Evolutionary conservation across 30 jellyfish, hydroid and myxozoan species (phyloP), one percentile per base, ranked within the genome.

Genomic region (Phacellophora camtschatica): DNA sequence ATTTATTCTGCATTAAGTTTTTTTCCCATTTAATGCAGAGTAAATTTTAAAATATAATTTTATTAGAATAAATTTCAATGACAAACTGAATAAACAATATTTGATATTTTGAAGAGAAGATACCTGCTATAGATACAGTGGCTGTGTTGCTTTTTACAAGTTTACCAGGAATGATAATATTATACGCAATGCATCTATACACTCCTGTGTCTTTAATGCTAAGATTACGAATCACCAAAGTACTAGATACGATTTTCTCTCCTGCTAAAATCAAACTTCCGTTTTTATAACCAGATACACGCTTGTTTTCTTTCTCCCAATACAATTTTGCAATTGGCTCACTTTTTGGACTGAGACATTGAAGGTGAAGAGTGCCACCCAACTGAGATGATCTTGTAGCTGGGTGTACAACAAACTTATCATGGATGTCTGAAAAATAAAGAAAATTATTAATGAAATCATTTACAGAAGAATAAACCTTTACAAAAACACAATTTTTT

Each of bases 331-430:
- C 94, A 69, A 75, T 54, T 36, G 96, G 96, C 48, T 64, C 81
- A 87, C 94, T 77, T 34, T 61, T 71, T 58, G 96, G 96, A 36
- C 83, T 53, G 4, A 87, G 42, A 45, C 96, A 87, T 29, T 87
- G 96, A 27, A 87, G 67, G 13, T 72, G 75, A 2, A 77, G 5
- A 6, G 46, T 65, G 1, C 64, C 43, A 20, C 94, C 89, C 39
- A 87, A 11, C 66, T 29, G 82, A 13, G 23, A 90, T 72, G 85
- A 59, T 65, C 81, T 24, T 39, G 87, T 31, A 0, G 66, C 90
- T 5, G 96, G 96, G 23, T 66, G 28, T 19, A 86, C 66, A 3
- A 55, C 54, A 68, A 86, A 86, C 16, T 37, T 20, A 62, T 57
- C 59, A 2, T 53, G 75, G 18, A 86, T 63, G 66, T 74, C 96